phyloP scores from a whole-genome alignment of 2,113 vertebrate species.

The Poicephalus gulielmi region DNA sequence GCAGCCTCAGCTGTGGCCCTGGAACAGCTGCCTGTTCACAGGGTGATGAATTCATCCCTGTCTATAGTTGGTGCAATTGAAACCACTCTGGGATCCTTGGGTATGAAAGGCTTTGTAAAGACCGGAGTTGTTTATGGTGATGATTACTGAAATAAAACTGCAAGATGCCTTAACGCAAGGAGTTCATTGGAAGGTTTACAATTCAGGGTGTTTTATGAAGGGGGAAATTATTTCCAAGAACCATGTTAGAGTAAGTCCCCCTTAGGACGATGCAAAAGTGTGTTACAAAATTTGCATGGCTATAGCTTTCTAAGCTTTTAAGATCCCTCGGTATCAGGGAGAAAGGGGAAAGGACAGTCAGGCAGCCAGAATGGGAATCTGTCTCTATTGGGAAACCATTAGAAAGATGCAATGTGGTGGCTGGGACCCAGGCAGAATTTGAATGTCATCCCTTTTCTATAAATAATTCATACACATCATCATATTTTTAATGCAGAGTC shows the following conservation, averaged over 20 bases:
- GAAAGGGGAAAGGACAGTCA: conserved; percentile 17
- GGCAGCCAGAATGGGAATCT: conserved; percentile 33
- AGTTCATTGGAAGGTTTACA: not conserved
- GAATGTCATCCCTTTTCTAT: conserved; percentile 10
- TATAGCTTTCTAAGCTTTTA: not conserved
- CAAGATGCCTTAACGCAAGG: not conserved
- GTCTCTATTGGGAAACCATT: conserved; percentile 19
- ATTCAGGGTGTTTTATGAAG: not conserved
- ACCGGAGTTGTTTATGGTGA: not conserved
- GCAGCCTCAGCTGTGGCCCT: not conserved
- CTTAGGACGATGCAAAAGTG: not conserved
- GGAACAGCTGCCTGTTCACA: not conserved
- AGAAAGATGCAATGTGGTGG: conserved; percentile 25
- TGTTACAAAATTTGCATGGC: conserved; percentile 13
- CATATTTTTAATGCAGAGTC: not conserved
- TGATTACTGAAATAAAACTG: not conserved
- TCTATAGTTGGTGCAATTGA: not conserved
- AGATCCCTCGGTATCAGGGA: not conserved
- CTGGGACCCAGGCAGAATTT: conserved; percentile 27
- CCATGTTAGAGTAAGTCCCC: not conserved
- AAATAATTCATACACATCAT: not conserved
- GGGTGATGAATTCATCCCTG: not conserved
- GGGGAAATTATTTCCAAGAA: conserved; percentile 29
- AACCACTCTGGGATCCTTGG: not conserved
- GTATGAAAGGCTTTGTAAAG: not conserved